Base-by-base conservation (phyloP, 2,113 vertebrate species). In the Percina caprodes region DNA sequence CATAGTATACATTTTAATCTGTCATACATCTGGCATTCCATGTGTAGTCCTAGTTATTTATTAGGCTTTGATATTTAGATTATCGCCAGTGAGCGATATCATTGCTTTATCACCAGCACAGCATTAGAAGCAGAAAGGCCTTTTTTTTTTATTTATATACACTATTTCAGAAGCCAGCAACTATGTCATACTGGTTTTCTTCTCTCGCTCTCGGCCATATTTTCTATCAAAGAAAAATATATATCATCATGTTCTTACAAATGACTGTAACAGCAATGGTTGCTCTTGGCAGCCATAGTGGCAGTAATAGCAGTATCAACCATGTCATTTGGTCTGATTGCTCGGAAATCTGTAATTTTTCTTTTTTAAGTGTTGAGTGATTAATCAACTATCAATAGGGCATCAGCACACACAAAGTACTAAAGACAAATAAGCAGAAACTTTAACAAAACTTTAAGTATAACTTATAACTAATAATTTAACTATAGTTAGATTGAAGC, bases 271-370 rank as follows among this genome's bases (percentile, higher is more conserved):
- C 66, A n/a, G 14, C 81, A 70, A 74, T 21, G 24, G 62, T 74
- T 76, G 61, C 84, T 46, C 45, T 65, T 15, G 69, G 74, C 82
- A 63, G 79, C 77, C 46, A 51, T 58, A 77, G 88, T 86, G 39
- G 39, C 63, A 69, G 76, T 42, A 42, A 42, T 11, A 80, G 59
- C 51, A 3, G 63, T 67, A 75, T 81, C 82, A 54, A 74, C 65
- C 69, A 66, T 84, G 70, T 83, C 23, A 82, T 82, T 89, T 82
- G 54, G 35, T 86, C 46, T 80, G 68, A 87, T 89, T 77, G 46
- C 39, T 16, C 48, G 21, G 24, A 46, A 39, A 65, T 21, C 12
- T 30, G 19, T 21, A 24, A 72, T 67, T 45, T 12, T 62, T 30
- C 30, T 6, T n/a, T 51, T 67, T 42, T 55, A 69, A 35, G 26